Base-by-base conservation (phyloP, 2,888 invertebrate species). In the Amphiduros pacificus region DNA sequence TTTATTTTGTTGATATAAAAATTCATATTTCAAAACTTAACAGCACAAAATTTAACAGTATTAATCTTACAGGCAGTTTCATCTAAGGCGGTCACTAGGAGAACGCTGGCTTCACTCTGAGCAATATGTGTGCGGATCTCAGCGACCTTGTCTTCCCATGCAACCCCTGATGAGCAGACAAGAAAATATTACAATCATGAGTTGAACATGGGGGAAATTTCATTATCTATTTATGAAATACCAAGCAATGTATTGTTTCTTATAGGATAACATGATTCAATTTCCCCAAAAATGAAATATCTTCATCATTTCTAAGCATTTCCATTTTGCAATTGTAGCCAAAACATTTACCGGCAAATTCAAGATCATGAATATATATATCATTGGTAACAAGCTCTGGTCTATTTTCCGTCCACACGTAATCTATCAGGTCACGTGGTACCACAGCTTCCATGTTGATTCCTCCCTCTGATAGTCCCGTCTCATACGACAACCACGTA, bases 41-140 rank as follows among this genome's bases (percentile, higher is more conserved):
- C n/a, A n/a, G n/a, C n/a, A n/a, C n/a, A n/a, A n/a, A n/a, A n/a
- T 17, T 31, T n/a, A 26, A 4, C 28, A 17, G 5, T 26, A 31
- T 44, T n/a, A 60, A 24, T 54, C 65, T 56, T 17, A 63, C 66
- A 68, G 14, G 68, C 68, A 0, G 61, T 64, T 17, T 67, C 68
- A 32, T 63, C 66, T 31, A 68, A 51, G 0, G 64, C 62, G 2
- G 66, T 64, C 31, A 68, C 59, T n/a, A 67, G 41, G 3, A 64
- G 49, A n/a, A 55, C 66, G n/a, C 63, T 61, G 1, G 40, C 53
- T 11, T 40, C 24, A 11, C 51, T 40, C 22, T 41, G 27, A 9
- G 31, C 24, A 49, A 61, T 26, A 41, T 53, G 22, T 1, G 48
- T n/a, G 5, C 60, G 14, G 26, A 65, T 20, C 0, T 49, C 22